Base-by-base conservation (phyloP, 2,888 invertebrate species). In the Temnothorax ravouxi region DNA sequence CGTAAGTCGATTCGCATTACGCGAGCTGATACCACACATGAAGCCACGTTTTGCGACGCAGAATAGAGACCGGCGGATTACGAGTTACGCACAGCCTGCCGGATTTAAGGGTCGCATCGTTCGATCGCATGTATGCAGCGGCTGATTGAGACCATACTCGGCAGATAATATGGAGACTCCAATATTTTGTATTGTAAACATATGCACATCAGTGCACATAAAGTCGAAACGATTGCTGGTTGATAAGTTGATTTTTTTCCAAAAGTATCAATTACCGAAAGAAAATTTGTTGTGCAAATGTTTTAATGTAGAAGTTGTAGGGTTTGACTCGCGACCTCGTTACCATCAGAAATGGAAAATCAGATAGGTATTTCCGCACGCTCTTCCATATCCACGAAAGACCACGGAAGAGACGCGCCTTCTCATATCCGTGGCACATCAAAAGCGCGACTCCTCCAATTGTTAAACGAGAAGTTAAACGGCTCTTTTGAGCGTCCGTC, bases 61-160 rank as follows among this genome's bases (percentile, higher is more conserved):
- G 91, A 90, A 91, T 91, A 90, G 91, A 90, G 91, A 91, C 88
- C 89, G 88, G 84, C 83, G 89, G 91, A 92, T 93, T 91, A 91
- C 87, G 90, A 91, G 90, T 91, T 91, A 91, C 91, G 92, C 88
- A 91, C 88, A 89, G 91, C 88, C 90, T 88, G 88, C 83, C 88
- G 92, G 93, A 91, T 93, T 90, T 89, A 86, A 88, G 87, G 88
- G 86, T 88, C 54, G 66, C 44, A 84, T 87, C 54, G 41, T 21
- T 59, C 81, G 76, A 77, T 62, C 44, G 71, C 80, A 21, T 59
- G 50, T 25, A 77, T 61, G 38, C 54, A 59, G 11, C 25, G 47
- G 11, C 56, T 47, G 44, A 59, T 59, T 13, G 69, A 56, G 41
- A 67, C 25, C 59, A 41, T 34, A 44, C 25, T 44, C 52, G 25